Evolutionary conservation across 1,140 invertebrate species (phyloP).

Genomic region (Bombus superbus): DNA sequence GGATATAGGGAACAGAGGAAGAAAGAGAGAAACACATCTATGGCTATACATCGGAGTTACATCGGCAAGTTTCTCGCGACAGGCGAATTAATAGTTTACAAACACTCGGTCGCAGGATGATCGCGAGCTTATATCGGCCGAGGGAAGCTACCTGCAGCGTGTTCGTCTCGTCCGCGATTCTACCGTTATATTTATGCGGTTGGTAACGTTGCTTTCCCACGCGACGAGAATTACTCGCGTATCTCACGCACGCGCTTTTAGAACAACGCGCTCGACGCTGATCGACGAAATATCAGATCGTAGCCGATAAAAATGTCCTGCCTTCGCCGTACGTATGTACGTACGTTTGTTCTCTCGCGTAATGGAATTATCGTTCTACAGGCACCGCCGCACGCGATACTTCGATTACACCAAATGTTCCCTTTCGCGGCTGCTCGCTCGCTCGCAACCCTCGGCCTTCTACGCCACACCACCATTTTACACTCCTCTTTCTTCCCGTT

Average conservation of each 20-base stretch:
- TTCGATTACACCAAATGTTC: slow-evolving; percentile 66
- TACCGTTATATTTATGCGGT: slow-evolving; percentile 56
- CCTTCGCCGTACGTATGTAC: slow-evolving; percentile 46
- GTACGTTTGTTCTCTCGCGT: slow-evolving; percentile 70
- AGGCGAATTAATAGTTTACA: slow-evolving; percentile 22
- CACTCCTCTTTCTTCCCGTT: not conserved
- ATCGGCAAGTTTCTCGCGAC: not conserved
- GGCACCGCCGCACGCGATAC: slow-evolving; percentile 63
- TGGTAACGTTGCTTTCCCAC: slow-evolving; percentile 63
- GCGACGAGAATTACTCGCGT: slow-evolving; percentile 67
- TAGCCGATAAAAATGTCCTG: slow-evolving; percentile 62
- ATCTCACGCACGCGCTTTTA: slow-evolving; percentile 65
- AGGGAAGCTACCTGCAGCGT: slow-evolving; percentile 17
- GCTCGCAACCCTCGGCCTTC: slow-evolving; percentile 7
- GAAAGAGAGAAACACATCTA: not conserved
- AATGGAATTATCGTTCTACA: slow-evolving; percentile 68
- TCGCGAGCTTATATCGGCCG: not conserved
- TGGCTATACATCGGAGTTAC: not conserved
- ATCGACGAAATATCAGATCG: slow-evolving; percentile 69
- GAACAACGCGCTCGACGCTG: slow-evolving; percentile 30
- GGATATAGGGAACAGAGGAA: not conserved
- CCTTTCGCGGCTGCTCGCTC: slow-evolving; percentile 46
- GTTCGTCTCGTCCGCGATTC: slow-evolving; percentile 14
- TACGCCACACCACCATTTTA: not conserved
- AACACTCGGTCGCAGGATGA: not conserved